Percentiles rank a stretch among this genome's conserved stretches.
Conservation (phyloP, 2,888 invertebrate genomes). For the Lepetodrilus schrolli region DNA sequence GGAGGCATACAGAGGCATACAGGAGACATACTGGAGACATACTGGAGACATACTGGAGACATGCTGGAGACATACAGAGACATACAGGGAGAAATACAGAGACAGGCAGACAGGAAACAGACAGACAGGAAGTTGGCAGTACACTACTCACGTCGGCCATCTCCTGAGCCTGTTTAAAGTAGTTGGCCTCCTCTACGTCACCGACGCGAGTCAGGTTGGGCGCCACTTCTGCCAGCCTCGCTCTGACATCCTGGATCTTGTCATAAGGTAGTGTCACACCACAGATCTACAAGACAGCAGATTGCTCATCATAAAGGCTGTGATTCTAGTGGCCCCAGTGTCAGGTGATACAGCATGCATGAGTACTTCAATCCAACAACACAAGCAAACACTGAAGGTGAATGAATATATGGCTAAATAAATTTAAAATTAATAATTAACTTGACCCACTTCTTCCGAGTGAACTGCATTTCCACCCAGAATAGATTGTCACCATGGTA, state of each 20-base stretch:
- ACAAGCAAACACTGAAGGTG: too few species aligned
- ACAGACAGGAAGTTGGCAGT: neutral
- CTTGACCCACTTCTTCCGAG: too few species aligned
- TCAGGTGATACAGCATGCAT: too few species aligned
- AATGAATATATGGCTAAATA: too few species aligned
- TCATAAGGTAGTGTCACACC: slow-evolving; percentile 89
- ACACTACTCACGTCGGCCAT: slow-evolving; percentile 77
- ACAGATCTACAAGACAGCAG: slow-evolving; percentile 77
- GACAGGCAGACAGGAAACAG: neutral
- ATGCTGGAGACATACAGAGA: neutral
- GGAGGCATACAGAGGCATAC: too few species aligned
- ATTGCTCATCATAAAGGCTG: too few species aligned
- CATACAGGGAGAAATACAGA: neutral
- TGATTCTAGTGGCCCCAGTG: too few species aligned
- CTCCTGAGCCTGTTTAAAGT: slow-evolving; percentile 86
- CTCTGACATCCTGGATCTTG: slow-evolving; percentile 86
- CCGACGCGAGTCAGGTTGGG: slow-evolving; percentile 92
- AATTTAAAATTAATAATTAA: too few species aligned
- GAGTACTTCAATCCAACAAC: too few species aligned
- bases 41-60: neutral
- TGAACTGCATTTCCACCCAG: too few species aligned
- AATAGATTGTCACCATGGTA: too few species aligned
- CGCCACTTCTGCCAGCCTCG: slow-evolving; percentile 87
- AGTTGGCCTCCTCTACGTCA: slow-evolving; percentile 88
- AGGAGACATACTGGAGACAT: neutral